Evolutionary conservation across 2,888 invertebrate species (phyloP).

Genomic region (Orthosia incerta): DNA sequence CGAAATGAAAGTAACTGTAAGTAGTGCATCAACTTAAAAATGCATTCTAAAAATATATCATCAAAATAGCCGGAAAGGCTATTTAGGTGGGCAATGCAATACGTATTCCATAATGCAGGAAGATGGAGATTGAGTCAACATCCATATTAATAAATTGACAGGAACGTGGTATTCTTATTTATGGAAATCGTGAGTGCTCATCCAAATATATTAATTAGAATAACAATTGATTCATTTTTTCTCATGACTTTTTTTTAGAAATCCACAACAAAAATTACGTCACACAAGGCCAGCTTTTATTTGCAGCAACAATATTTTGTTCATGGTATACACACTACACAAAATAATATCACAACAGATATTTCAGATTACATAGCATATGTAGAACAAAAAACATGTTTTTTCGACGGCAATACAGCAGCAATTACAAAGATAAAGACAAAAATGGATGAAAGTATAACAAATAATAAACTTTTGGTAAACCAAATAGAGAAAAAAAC

Average conservation of each 20-base stretch:
- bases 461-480: background rate
- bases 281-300: background rate
- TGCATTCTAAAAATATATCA: constrained; percentile 2
- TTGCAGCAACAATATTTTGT: background rate
- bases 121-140: constrained; percentile 14
- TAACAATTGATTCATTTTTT: background rate
- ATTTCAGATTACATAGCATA: no score
- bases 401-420: no score
- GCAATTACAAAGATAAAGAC: background rate
- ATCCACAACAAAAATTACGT: background rate
- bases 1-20: background rate
- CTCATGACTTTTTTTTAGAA: background rate
- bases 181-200: background rate
- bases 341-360: background rate
- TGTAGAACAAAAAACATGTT: no score
- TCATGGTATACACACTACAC: background rate
- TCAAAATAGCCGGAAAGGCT: background rate
- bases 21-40: background rate
- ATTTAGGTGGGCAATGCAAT: background rate
- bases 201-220: background rate
- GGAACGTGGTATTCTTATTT: background rate
- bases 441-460: background rate
- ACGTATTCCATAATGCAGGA: constrained; percentile 31
- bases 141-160: background rate
- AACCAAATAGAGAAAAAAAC: background rate